Evolutionary conservation across 1,140 invertebrate species (phyloP), one percentile per base, ranked within the genome.

Genomic region (Eumeta japonica): DNA sequence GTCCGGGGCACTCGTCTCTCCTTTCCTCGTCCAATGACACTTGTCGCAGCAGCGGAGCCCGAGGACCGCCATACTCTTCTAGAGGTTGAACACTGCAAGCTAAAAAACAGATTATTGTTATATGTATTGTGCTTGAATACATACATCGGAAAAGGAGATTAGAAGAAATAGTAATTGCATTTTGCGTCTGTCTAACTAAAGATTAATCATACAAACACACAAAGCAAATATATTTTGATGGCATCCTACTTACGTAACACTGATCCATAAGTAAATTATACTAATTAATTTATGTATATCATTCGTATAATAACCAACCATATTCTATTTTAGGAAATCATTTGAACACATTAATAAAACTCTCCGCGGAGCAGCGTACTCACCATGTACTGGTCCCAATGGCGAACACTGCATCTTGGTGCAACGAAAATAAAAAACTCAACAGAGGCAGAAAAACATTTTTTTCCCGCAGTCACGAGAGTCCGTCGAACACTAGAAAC

Each of bases 21-120:
- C 68, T 46, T 18, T 74, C 68, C 28, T 74, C 68, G 39, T 74
- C 68, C 17, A 74, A 40, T 2, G 68, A 74, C 0, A 74, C 63
- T 41, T 73, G 68, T 1, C 70, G 55, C 0, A 55, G 52, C 0
- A 74, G 46, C 0, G 70, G 70, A 7, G 65, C 66, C 36, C 70
- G 41, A 2, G 66, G 70, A 0, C 51, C 50, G 14, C 64, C 64
- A 36, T 67, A 71, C 28, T 74, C 70, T 45, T 74, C 70, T 46
- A 74, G 32, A 28, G 63, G 61, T 31, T 67, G 62, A 10, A 65
- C 54, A 36, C 64, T 74, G 50, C 58, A 61, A 37, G 56, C 65
- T 70, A 52, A 10, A 53, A 61, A 9, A 11, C 7, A 2, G 15
- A 3, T 34, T 30, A 29, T 16, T 29, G 12, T 5, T 29, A 13